A percentile compares a stretch with the other conserved stretches of the same genome.
Conservation (phyloP, 2,888 invertebrate genomes). For the Lepidocyrtinus sp. region DNA sequence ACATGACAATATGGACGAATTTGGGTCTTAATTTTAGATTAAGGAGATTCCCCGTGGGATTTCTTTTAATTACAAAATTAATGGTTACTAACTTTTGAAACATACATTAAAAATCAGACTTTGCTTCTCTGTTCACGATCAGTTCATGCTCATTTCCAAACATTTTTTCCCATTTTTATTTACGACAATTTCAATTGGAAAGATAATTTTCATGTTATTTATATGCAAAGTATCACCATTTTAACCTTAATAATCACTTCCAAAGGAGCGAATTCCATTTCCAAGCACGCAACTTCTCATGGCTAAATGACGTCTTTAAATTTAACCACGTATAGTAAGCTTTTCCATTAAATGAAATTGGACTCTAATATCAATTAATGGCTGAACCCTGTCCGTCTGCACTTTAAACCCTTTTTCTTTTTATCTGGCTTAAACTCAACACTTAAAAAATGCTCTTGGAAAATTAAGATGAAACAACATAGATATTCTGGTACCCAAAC, state of each 20-base stretch:
- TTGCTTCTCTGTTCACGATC: not conserved
- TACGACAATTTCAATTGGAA: too few relatives aligned
- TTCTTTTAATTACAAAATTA: not conserved
- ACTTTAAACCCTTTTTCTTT: constrained; percentile 38
- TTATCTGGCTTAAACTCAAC: constrained; percentile 1
- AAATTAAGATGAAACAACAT: not conserved
- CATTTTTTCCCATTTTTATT: not conserved
- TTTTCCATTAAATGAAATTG: constrained; percentile 16
- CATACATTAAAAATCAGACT: not conserved
- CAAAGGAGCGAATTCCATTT: not conserved
- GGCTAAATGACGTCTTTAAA: constrained; percentile 17
- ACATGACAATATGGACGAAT: not conserved
- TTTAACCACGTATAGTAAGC: too few relatives aligned
- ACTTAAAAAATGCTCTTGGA: constrained; percentile 30
- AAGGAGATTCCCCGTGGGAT: not conserved
- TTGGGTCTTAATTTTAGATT: not conserved
- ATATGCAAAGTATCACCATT: not conserved
- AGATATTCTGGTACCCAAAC: not conserved
- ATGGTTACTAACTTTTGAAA: not conserved
- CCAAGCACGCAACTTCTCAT: not conserved
- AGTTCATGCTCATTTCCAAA: not conserved
- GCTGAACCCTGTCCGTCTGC: constrained; percentile 52
- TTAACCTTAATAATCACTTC: not conserved
- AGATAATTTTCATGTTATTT: not conserved
- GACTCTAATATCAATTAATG: constrained; percentile 14